These are phyloP conservation scores for Mandrillus leucophaeus DNA, from an alignment of 2,113 vertebrate genomes.

Conservation along the genomic window DNA sequence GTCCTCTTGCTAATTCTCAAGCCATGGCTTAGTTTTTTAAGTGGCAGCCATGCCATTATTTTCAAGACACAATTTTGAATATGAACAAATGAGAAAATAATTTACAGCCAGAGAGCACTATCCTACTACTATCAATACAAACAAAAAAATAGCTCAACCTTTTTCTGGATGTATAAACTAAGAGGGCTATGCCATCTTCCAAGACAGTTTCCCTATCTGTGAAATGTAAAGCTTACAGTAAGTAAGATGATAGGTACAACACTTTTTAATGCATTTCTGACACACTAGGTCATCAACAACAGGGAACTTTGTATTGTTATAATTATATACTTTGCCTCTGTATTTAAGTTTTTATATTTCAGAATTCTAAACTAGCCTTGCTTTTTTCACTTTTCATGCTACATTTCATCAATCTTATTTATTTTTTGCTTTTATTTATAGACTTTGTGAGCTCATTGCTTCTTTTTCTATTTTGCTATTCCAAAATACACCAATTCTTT, in stretches of 20 bases:
- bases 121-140: neutral
- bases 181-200: neutral
- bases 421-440: neutral
- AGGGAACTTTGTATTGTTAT: neutral
- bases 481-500: neutral
- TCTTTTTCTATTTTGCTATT: neutral
- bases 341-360: neutral
- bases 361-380: neutral
- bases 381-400: neutral
- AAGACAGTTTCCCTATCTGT: neutral
- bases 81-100: neutral
- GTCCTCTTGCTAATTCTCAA: neutral
- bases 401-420: neutral
- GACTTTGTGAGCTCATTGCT: neutral
- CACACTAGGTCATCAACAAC: neutral
- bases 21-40: neutral
- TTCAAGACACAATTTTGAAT: neutral
- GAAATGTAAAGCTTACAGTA: neutral
- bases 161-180: neutral
- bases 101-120: neutral
- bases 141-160: neutral
- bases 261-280: neutral
- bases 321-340: neutral
- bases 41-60: neutral
- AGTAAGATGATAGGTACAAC: neutral